Conservation (phyloP, 2,113 vertebrate genomes). For the Penelope pileata region DNA sequence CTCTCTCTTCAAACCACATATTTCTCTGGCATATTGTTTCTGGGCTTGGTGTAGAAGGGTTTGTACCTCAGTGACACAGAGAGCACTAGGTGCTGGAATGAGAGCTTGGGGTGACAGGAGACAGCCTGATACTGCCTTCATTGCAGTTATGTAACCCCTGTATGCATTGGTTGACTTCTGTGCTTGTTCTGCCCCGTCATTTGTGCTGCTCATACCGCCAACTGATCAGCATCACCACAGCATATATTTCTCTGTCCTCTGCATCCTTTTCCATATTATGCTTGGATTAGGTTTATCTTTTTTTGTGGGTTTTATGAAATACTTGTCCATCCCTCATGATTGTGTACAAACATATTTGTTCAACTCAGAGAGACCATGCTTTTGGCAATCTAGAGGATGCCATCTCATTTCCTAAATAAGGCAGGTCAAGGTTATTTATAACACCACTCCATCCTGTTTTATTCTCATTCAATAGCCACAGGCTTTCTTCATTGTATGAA, state of each 20-base stretch:
- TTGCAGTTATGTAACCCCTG: accelerated
- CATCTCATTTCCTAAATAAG: background rate
- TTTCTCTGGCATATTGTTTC: background rate
- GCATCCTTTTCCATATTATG: background rate
- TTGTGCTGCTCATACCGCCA: background rate
- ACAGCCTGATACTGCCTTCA: background rate
- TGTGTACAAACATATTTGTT: background rate
- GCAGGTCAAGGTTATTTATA: background rate
- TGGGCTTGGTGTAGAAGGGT: background rate
- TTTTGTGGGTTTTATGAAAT: background rate
- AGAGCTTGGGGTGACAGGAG: background rate
- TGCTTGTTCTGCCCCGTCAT: background rate
- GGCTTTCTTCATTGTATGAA: background rate
- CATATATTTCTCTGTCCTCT: background rate
- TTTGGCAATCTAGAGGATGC: background rate
- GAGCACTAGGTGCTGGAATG: background rate
- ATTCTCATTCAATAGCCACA: background rate
- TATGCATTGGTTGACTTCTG: background rate
- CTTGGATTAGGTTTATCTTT: background rate
- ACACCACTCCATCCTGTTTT: background rate
- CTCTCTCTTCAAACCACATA: background rate
- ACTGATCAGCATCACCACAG: background rate
- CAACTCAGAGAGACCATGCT: background rate
- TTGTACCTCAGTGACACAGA: background rate
- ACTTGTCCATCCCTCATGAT: background rate